A percentile compares a stretch with the other conserved stretches of the same genome.
Evolutionary conservation across 2,888 invertebrate species (phyloP).

Genomic region (Zelleria hepariella): DNA sequence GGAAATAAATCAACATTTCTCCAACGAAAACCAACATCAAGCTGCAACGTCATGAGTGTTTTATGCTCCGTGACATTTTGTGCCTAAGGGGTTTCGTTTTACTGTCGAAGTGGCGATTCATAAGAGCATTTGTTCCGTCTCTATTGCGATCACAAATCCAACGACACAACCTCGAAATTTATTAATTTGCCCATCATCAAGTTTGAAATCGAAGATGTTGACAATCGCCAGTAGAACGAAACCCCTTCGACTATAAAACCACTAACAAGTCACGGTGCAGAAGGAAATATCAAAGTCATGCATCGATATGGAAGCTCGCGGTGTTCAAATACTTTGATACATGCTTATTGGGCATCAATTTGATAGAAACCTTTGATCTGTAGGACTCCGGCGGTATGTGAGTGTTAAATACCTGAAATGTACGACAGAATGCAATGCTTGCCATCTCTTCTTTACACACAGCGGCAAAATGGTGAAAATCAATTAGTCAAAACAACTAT

Average conservation of each 20-base stretch:
- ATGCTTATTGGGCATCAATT: constrained; percentile 65
- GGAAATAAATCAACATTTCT: neutral
- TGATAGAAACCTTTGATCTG: constrained; percentile 90
- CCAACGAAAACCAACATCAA: neutral
- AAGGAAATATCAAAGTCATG: neutral
- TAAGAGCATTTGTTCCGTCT: too few relatives aligned
- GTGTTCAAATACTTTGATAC: constrained; percentile 27
- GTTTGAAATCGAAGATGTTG: too few relatives aligned
- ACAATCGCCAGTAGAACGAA: too few relatives aligned
- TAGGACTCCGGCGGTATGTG: constrained; percentile 94
- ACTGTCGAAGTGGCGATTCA: too few relatives aligned
- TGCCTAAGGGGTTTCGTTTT: too few relatives aligned
- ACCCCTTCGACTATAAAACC: too few relatives aligned
- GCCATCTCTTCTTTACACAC: constrained; percentile 17
- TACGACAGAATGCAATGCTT: constrained; percentile 65
- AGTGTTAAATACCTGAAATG: constrained; percentile 94
- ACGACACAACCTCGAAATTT: too few relatives aligned
- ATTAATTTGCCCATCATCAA: too few relatives aligned
- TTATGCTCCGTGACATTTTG: too few relatives aligned
- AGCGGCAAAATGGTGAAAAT: neutral
- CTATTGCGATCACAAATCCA: too few relatives aligned
- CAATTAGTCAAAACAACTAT: neutral
- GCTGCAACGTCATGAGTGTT: neutral
- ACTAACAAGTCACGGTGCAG: too few relatives aligned
- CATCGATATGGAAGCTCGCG: neutral